Evolutionary conservation across 92 coral and sea anemone species (phyloP).

Genomic region (Virgularia gustaviana): DNA sequence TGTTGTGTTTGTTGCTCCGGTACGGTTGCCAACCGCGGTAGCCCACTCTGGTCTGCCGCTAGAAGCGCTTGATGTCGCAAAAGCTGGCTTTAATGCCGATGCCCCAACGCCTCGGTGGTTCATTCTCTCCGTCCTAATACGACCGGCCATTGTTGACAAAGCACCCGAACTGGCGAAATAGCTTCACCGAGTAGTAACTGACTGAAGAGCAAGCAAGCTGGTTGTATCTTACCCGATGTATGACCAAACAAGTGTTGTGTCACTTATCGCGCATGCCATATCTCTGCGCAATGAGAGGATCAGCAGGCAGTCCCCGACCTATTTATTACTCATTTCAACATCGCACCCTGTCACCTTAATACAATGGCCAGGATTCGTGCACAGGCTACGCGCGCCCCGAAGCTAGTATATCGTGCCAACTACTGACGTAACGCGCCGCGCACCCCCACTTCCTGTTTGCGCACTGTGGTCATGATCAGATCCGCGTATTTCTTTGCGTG

Average conservation of each 20-base stretch:
- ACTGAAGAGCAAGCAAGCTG: neutral
- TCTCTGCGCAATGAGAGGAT: neutral
- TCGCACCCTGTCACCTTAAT: too few relatives aligned
- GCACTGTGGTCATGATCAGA: too few relatives aligned
- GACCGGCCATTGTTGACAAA: conserved; percentile 4
- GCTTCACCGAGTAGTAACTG: neutral
- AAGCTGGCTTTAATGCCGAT: conserved; percentile 17
- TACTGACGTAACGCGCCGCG: too few relatives aligned
- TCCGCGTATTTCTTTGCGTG: too few relatives aligned
- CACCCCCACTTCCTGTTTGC: too few relatives aligned
- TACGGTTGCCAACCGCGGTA: too few relatives aligned
- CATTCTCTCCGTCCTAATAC: conserved; percentile 1
- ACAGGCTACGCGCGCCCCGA: too few relatives aligned
- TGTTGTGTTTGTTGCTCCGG: too few relatives aligned
- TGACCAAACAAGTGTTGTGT: neutral
- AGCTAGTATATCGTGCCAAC: too few relatives aligned
- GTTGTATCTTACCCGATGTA: neutral
- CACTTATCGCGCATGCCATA: neutral
- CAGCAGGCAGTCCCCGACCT: too few relatives aligned
- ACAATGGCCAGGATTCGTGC: too few relatives aligned
- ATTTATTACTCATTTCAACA: too few relatives aligned
- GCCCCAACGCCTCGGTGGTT: conserved; percentile 11
- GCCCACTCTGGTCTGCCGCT: conserved; percentile 21
- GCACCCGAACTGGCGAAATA: neutral
- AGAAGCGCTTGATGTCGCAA: neutral